Evolutionary conservation across 2,888 invertebrate genomes (phyloP).

Genomic region (Acanthosepion lycidas): DNA sequence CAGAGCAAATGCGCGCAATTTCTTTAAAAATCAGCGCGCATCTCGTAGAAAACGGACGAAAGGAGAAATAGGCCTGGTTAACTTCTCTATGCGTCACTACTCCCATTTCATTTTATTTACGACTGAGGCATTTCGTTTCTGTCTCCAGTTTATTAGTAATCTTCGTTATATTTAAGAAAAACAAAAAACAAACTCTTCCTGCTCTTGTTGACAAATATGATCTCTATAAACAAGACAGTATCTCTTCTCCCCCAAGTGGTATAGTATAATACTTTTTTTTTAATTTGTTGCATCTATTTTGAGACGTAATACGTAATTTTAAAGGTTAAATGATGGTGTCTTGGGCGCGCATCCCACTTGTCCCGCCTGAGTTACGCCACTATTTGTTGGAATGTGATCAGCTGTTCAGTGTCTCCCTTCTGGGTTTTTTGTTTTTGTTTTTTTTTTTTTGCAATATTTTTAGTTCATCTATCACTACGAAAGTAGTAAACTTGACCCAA

Average conservation of each 20-base stretch:
- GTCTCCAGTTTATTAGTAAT: background rate
- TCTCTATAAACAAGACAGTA: background rate
- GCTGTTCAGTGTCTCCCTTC: background rate
- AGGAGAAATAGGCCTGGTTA: background rate
- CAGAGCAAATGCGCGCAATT: background rate
- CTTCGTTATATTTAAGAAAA: background rate
- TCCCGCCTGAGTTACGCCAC: background rate
- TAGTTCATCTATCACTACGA: background rate
- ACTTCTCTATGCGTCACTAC: background rate
- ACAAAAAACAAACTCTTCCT: background rate
- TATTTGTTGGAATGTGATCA: background rate
- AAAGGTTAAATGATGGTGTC: background rate
- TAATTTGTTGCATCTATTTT: background rate
- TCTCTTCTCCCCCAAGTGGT: background rate
- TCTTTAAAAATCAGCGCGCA: background rate
- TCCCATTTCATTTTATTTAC: background rate
- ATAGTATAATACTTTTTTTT: background rate
- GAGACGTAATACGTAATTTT: too few relatives aligned
- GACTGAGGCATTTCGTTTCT: background rate
- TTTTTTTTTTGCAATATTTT: background rate
- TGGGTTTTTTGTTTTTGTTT: background rate
- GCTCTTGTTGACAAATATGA: background rate
- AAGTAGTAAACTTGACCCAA: background rate
- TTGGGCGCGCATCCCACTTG: background rate
- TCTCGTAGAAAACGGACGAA: background rate